A percentile compares a stretch with the other conserved stretches of the same genome.
Evolutionary conservation across 2,888 invertebrate species (phyloP).

Genomic region (Parnassius mnemosyne): DNA sequence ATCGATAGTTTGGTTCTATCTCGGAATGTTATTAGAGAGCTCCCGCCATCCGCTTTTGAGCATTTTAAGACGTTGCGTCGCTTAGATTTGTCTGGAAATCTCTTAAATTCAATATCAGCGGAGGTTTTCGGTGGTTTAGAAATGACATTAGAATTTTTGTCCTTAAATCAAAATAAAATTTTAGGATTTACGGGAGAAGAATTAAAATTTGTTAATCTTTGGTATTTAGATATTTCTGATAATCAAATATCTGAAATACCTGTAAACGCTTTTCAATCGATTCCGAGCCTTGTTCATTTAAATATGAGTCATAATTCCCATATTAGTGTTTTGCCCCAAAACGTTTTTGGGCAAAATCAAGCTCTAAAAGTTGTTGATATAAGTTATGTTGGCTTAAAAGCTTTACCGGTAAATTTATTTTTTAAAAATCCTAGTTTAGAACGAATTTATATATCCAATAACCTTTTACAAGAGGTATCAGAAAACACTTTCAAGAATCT

Average conservation of each 20-base stretch:
- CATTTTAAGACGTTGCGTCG: slow-evolving; percentile 86
- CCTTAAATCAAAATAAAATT: slow-evolving; percentile 87
- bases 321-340: slow-evolving; percentile 82
- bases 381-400: slow-evolving; percentile 86
- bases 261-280: slow-evolving; percentile 83
- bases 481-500: slow-evolving; percentile 89
- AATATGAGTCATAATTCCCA: slow-evolving; percentile 89
- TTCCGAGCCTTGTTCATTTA: slow-evolving; percentile 84
- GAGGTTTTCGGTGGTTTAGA: slow-evolving; percentile 90
- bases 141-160: slow-evolving; percentile 84
- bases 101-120: slow-evolving; percentile 84
- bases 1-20: slow-evolving; percentile 88
- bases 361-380: slow-evolving; percentile 86
- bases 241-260: slow-evolving; percentile 88
- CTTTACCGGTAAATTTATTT: slow-evolving; percentile 86
- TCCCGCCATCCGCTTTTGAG: slow-evolving; percentile 89
- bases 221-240: slow-evolving; percentile 87
- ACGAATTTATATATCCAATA: slow-evolving; percentile 85
- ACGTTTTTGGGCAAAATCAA: slow-evolving; percentile 85
- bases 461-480: slow-evolving; percentile 87
- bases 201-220: slow-evolving; percentile 82
- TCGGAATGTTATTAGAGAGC: slow-evolving; percentile 91
- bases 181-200: slow-evolving; percentile 83
- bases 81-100: slow-evolving; percentile 90
- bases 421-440: slow-evolving; percentile 84